Evolutionary conservation across 1,140 invertebrate species (phyloP).

Genomic region (Phthorimaea operculella): DNA sequence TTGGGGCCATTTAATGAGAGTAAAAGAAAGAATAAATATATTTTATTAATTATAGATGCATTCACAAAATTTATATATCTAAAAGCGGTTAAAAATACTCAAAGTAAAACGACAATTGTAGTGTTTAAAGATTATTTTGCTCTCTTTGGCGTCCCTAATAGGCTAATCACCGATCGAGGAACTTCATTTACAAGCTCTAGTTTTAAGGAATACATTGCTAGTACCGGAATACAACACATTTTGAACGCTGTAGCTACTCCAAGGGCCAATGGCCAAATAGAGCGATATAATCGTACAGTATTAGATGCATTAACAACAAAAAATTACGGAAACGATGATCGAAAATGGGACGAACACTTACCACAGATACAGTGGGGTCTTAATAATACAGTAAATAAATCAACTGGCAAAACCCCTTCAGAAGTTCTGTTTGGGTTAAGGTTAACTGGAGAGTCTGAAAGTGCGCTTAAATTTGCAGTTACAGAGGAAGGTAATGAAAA

Average conservation of each 20-base stretch:
- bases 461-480: background rate
- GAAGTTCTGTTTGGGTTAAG: background rate
- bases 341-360: background rate
- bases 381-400: slow-evolving; percentile 6
- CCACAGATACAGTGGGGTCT: slow-evolving; percentile 1
- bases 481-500: background rate
- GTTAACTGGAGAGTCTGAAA: background rate
- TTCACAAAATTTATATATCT: slow-evolving; percentile 3
- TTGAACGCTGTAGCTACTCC: slow-evolving; percentile 2
- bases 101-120: background rate
- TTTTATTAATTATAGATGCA: background rate
- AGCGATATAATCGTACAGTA: slow-evolving; percentile 1
- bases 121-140: background rate
- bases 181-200: background rate
- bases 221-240: background rate
- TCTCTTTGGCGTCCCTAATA: background rate
- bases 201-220: background rate
- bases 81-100: background rate
- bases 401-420: background rate
- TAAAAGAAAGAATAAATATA: background rate
- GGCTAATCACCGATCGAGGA: background rate
- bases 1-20: background rate
- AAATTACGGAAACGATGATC: background rate
- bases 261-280: background rate
- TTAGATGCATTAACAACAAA: slow-evolving; percentile 1